Evolutionary conservation across 2,888 invertebrate genomes (phyloP).

Genomic region (Parochlus steinenii): DNA sequence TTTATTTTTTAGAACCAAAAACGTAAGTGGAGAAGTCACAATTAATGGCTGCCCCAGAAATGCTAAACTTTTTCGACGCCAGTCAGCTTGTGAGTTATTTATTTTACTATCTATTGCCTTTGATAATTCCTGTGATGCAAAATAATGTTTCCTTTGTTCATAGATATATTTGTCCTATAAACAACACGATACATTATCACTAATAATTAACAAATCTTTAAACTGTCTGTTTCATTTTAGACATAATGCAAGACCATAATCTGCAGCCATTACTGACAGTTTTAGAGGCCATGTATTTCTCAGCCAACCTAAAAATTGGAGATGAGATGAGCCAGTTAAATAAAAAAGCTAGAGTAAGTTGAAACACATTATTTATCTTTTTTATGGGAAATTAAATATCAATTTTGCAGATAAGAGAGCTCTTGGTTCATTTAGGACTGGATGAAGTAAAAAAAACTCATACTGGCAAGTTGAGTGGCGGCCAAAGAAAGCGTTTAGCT

Average conservation of each 20-base stretch:
- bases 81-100: too few relatives aligned
- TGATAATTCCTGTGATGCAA: too few relatives aligned
- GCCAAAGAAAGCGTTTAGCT: constrained; percentile 76
- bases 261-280: constrained; percentile 71
- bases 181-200: too few relatives aligned
- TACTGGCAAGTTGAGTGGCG: constrained; percentile 64
- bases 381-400: constrained; percentile 8
- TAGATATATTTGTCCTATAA: too few relatives aligned
- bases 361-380: neutral
- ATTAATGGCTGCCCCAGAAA: constrained; percentile 56
- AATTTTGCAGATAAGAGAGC: constrained; percentile 53
- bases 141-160: too few relatives aligned
- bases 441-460: constrained; percentile 45
- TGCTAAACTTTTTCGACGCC: constrained; percentile 48
- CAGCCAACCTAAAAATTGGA: constrained; percentile 73
- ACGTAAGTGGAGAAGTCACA: constrained; percentile 45
- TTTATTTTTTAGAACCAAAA: constrained; percentile 20
- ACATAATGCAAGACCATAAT: constrained; percentile 78
- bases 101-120: too few relatives aligned
- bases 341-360: constrained; percentile 48
- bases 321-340: constrained; percentile 40
- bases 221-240: constrained; percentile 30
- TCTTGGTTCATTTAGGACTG: constrained; percentile 60
- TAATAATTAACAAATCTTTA: too few relatives aligned
- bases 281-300: constrained; percentile 68